These are phyloP conservation scores for Volucella inanis DNA, from an alignment of 2,888 invertebrate genomes.

Conservation along the genomic window DNA sequence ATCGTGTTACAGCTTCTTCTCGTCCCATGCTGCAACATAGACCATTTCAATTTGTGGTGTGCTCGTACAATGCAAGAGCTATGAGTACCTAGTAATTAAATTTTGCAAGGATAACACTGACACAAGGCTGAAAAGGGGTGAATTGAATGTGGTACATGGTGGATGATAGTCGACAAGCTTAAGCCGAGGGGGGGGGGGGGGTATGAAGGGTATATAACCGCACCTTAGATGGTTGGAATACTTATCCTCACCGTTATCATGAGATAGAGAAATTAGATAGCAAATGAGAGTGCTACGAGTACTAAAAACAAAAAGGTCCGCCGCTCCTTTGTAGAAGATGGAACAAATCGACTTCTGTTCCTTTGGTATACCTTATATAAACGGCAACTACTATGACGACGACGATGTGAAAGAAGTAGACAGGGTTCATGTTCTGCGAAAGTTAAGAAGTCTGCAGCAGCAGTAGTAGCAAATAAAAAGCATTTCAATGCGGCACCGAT, in stretches of 20 bases:
- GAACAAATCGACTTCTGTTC: constrained; percentile 26
- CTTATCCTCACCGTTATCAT: not conserved
- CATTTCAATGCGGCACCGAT: constrained; percentile 71
- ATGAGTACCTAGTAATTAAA: constrained; percentile 74
- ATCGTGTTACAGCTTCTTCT: not conserved
- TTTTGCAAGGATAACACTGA: constrained; percentile 65
- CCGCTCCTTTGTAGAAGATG: constrained; percentile 13
- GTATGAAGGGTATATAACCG: constrained; percentile 30
- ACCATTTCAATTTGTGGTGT: constrained; percentile 55
- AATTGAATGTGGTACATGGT: not conserved
- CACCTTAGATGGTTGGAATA: constrained; percentile 44
- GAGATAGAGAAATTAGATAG: constrained; percentile 66
- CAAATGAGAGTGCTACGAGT: constrained; percentile 37
- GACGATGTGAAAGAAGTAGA: constrained; percentile 20
- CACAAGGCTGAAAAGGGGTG: not conserved
- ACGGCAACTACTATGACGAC: no score
- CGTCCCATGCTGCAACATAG: constrained; percentile 3
- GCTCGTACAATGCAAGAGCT: constrained; percentile 57
- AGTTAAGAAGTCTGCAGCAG: constrained; percentile 37
- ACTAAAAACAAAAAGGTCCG: constrained; percentile 35
- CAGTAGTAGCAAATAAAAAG: constrained; percentile 48
- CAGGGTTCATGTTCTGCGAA: constrained; percentile 33
- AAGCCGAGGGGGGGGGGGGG: no score
- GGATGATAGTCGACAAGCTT: no score
- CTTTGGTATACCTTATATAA: not conserved